phyloP scores from a whole-genome alignment of 2,113 vertebrate genomes.

The Pao palembangensis region DNA sequence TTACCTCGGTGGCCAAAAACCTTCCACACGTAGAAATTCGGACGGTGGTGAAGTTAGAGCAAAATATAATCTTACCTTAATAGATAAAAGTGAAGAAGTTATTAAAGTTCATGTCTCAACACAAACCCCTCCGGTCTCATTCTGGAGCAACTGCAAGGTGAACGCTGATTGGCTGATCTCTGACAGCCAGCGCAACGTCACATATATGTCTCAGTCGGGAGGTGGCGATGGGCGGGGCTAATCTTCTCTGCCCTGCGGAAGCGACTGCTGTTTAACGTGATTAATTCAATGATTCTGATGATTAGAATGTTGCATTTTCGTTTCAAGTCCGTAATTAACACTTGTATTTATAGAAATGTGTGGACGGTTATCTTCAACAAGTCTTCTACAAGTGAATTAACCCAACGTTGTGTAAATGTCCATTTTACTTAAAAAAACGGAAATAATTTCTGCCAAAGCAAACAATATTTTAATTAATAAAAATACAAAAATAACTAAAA shows the following conservation, averaged over 20 bases:
- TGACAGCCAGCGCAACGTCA: conserved; percentile 24
- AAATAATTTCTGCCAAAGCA: conserved; percentile 13
- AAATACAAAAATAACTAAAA: background rate
- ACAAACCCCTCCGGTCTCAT: conserved; percentile 2
- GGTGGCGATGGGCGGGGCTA: background rate
- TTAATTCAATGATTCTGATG: no score
- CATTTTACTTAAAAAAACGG: background rate
- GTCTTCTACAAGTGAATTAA: no score
- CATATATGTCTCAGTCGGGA: background rate
- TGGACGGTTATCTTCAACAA: no score
- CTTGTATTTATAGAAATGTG: no score
- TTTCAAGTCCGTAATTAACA: no score
- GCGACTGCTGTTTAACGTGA: no score
- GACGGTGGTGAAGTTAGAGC: background rate
- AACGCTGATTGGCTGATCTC: conserved; percentile 47
- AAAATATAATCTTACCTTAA: conserved; percentile 45
- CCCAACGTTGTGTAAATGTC: no score
- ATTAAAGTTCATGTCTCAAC: conserved; percentile 43
- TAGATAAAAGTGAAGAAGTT: conserved; percentile 17
- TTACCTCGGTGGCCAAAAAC: background rate
- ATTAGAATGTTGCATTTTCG: no score
- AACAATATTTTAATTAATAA: conserved; percentile 47
- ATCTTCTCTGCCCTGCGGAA: no score
- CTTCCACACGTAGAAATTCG: background rate
- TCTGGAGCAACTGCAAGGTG: background rate